phyloP scores from a whole-genome alignment of 2,797 vertebrate genomes.

The Tachyglossus aculeatus region DNA sequence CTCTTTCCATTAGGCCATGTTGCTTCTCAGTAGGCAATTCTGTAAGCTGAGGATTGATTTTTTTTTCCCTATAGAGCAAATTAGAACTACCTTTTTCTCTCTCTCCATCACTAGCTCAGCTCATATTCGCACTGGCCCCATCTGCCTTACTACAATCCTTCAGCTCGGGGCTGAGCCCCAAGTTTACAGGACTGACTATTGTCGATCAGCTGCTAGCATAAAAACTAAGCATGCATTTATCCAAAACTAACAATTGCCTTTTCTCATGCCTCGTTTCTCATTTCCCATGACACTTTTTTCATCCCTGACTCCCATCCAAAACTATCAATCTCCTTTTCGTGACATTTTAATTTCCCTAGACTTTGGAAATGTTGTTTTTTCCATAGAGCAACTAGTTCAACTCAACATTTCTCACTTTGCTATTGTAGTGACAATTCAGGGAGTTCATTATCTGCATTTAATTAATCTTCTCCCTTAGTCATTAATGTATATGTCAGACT shows the following conservation, averaged over 20 bases:
- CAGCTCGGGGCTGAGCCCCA: background rate
- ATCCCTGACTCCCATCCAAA: conserved; percentile 8
- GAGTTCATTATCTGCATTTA: conserved; percentile 47
- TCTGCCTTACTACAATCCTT: conserved; percentile 16
- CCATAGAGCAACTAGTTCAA: conserved; percentile 25
- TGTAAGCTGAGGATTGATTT: conserved; percentile 3
- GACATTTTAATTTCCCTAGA: background rate
- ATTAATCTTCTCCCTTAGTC: conserved; percentile 24
- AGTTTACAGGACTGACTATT: conserved; percentile 1
- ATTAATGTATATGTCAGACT: conserved; percentile 30
- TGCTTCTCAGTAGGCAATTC: too few species aligned
- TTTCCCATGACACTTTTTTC: background rate
- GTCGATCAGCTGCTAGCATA: background rate
- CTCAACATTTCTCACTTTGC: conserved; percentile 17
- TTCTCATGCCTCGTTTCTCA: conserved; percentile 3
- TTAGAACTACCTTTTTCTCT: background rate
- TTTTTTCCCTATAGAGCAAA: background rate
- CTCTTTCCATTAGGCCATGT: too few species aligned
- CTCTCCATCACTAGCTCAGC: background rate
- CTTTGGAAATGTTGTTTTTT: background rate
- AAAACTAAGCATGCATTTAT: conserved; percentile 6
- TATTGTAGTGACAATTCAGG: conserved; percentile 10
- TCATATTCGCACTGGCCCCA: conserved; percentile 2
- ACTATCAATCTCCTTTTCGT: background rate
- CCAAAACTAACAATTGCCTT: conserved; percentile 5